A percentile compares a stretch with the other conserved stretches of the same genome.
These are phyloP conservation scores for Ranitomeya variabilis DNA, from an alignment of 2,113 vertebrate genomes.

Conservation along the genomic window DNA sequence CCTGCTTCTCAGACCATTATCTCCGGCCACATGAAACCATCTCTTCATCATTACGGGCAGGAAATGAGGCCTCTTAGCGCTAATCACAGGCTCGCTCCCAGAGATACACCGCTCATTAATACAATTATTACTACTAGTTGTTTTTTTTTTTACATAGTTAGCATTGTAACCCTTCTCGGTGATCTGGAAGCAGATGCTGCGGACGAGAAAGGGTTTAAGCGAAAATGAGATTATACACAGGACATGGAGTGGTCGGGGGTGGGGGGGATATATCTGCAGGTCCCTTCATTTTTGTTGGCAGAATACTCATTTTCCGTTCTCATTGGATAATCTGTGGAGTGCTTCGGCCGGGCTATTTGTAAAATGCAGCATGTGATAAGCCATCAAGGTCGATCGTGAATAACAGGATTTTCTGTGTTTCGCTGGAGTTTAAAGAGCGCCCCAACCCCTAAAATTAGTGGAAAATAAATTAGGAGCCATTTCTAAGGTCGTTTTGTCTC, in stretches of 20 bases:
- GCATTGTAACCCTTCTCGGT: not conserved
- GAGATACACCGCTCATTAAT: slow-evolving; percentile 8
- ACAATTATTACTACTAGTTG: slow-evolving; percentile 38
- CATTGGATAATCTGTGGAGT: not conserved
- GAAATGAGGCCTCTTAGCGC: slow-evolving; percentile 46
- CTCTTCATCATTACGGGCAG: slow-evolving; percentile 45
- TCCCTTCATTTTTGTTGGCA: not conserved
- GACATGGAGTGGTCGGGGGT: not conserved
- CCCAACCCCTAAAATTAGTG: not conserved
- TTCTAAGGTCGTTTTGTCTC: no score
- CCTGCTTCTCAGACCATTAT: slow-evolving; percentile 32
- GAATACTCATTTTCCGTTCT: not conserved
- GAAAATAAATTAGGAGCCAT: not conserved
- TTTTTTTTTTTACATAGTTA: not conserved
- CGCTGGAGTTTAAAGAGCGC: not conserved
- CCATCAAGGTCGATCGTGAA: not conserved
- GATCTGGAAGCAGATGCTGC: slow-evolving; percentile 18
- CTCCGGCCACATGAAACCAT: slow-evolving; percentile 7
- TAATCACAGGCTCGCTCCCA: slow-evolving; percentile 23
- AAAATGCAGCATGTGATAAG: not conserved
- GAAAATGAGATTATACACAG: slow-evolving; percentile 30
- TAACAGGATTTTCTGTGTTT: not conserved
- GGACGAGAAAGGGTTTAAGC: not conserved
- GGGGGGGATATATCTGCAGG: not conserved
- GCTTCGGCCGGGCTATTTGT: not conserved